Evolutionary conservation across 1,140 invertebrate genomes (phyloP).

Genomic region (Dendrolimus punctatus): DNA sequence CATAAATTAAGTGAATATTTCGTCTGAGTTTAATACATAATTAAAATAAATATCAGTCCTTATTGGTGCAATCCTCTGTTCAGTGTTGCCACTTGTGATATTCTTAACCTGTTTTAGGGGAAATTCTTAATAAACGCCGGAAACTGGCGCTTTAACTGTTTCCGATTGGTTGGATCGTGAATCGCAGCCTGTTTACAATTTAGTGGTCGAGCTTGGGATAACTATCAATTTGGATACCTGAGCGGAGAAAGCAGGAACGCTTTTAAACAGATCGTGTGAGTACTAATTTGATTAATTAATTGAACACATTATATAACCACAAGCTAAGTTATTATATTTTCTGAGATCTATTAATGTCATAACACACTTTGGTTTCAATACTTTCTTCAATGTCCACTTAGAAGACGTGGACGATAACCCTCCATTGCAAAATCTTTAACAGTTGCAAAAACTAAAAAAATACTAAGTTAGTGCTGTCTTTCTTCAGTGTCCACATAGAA

Average conservation of each 20-base stretch:
- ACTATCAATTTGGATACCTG: conserved; percentile 93
- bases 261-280: conserved; percentile 91
- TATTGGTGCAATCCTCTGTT: too few species aligned
- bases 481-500: conserved; percentile 72
- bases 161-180: conserved; percentile 89
- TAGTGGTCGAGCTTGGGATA: conserved; percentile 96
- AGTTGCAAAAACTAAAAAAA: too few species aligned
- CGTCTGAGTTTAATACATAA: too few species aligned
- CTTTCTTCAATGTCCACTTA: too few species aligned
- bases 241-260: conserved; percentile 92
- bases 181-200: conserved; percentile 80
- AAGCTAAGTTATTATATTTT: too few species aligned
- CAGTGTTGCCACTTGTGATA: too few species aligned
- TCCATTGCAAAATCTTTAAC: too few species aligned
- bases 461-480: not conserved
- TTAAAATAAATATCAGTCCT: too few species aligned
- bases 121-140: conserved; percentile 90
- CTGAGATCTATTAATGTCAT: too few species aligned
- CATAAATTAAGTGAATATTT: too few species aligned
- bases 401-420: too few species aligned
- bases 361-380: too few species aligned
- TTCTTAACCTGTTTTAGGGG: conserved; percentile 65
- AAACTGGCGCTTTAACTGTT: conserved; percentile 86
- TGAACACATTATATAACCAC: not conserved
- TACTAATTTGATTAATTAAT: conserved; percentile 9